Evolutionary conservation across 2,888 invertebrate species (phyloP).

Genomic region (Trilocha varians): DNA sequence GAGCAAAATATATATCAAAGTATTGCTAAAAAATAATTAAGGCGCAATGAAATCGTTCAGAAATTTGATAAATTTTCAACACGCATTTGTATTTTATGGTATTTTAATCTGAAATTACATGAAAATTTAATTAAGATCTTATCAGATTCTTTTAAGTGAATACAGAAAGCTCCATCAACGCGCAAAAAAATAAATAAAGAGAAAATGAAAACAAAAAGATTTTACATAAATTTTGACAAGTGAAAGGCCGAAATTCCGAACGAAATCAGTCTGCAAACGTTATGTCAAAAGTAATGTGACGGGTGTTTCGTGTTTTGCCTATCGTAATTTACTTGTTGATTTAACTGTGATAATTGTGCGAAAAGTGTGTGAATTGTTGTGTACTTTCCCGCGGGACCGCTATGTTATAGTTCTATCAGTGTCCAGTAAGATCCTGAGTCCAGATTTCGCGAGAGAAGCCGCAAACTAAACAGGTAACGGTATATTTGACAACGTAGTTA

Average conservation of each 20-base stretch:
- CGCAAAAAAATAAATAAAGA: too few species aligned
- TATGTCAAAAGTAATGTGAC: slow-evolving; percentile 51
- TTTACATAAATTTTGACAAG: background rate
- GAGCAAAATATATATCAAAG: too few species aligned
- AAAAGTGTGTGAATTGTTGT: slow-evolving; percentile 38
- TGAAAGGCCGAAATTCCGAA: slow-evolving; percentile 16
- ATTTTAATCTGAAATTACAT: too few species aligned
- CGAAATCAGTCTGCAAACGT: slow-evolving; percentile 15
- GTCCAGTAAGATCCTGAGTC: slow-evolving; percentile 24
- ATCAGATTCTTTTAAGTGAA: too few species aligned
- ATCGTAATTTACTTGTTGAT: slow-evolving; percentile 66
- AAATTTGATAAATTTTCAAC: too few species aligned
- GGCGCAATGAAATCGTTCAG: too few species aligned
- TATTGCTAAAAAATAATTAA: too few species aligned
- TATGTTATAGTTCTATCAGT: slow-evolving; percentile 46
- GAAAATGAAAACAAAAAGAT: too few species aligned
- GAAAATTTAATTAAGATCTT: too few species aligned
- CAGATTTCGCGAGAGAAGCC: slow-evolving; percentile 30
- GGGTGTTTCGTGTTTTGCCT: slow-evolving; percentile 54
- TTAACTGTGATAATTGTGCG: slow-evolving; percentile 45
- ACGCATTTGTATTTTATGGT: too few species aligned
- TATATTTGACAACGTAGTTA: slow-evolving; percentile 65
- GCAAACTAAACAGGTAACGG: slow-evolving; percentile 63
- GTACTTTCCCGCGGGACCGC: slow-evolving; percentile 26
- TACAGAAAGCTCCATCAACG: too few species aligned